phyloP scores from a whole-genome alignment of 2,113 vertebrate species.

The Alaudala cheleensis region DNA sequence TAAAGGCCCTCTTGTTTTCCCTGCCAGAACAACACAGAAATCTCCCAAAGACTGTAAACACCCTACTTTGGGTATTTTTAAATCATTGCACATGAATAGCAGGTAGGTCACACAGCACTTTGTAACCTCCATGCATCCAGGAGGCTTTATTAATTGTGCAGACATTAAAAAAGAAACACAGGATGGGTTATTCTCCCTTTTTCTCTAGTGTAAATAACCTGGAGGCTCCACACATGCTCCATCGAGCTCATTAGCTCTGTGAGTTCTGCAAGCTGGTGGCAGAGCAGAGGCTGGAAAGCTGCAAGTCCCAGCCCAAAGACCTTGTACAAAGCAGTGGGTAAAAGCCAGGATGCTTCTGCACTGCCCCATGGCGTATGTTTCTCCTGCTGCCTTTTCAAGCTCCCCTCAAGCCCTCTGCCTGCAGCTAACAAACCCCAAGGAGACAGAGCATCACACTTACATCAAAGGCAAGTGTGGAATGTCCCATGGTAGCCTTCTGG shows the following conservation, averaged over 20 bases:
- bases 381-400: neutral
- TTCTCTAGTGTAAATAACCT: neutral
- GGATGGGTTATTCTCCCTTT: neutral
- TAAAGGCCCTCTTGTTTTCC: neutral
- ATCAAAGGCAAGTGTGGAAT: neutral
- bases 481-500: neutral
- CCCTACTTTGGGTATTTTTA: neutral
- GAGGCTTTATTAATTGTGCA: neutral
- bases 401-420: neutral
- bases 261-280: neutral
- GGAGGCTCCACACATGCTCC: neutral
- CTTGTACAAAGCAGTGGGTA: neutral
- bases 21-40: neutral
- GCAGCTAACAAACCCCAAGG: neutral
- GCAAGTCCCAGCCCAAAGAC: neutral
- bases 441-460: neutral
- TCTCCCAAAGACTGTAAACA: neutral
- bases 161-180: neutral
- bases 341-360: neutral
- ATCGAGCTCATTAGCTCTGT: accelerated
- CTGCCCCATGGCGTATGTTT: neutral
- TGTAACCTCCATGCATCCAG: neutral
- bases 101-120: neutral
- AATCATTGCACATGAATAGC: neutral
- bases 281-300: neutral